Evolutionary conservation across 2,888 invertebrate species (phyloP).

Genomic region (Pollenia angustigena): DNA sequence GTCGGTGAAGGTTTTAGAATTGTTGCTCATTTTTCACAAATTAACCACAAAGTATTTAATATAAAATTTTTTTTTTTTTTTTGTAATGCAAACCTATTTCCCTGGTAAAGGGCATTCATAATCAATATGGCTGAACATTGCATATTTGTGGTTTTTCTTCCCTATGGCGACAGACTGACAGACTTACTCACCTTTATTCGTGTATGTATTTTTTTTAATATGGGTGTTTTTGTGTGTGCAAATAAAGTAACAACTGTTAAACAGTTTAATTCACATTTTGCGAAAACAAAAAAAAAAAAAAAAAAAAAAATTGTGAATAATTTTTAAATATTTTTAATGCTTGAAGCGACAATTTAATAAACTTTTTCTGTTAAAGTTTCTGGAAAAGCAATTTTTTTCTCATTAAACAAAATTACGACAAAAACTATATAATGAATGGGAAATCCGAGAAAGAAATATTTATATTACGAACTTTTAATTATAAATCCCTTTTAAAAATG

Average conservation of each 20-base stretch:
- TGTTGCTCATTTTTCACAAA: constrained; percentile 58
- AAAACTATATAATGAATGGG: too few species aligned
- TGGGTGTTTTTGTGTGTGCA: too few species aligned
- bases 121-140: constrained; percentile 5
- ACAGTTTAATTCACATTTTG: neutral
- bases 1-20: constrained; percentile 16
- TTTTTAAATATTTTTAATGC: constrained; percentile 24
- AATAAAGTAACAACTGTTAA: neutral
- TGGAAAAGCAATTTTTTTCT: neutral
- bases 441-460: too few species aligned
- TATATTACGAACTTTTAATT: too few species aligned
- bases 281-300: neutral
- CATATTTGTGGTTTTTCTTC: constrained; percentile 41
- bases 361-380: neutral
- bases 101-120: neutral
- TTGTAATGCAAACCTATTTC: neutral
- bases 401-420: too few species aligned
- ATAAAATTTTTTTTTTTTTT: neutral
- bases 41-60: constrained; percentile 65
- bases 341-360: constrained; percentile 51
- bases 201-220: neutral
- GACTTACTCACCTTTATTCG: neutral
- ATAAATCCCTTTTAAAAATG: too few species aligned
- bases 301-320: neutral
- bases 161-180: neutral